Evolutionary conservation across 2,113 vertebrate species (phyloP), one percentile per base, ranked within the genome.

Genomic region (Axis porcinus): DNA sequence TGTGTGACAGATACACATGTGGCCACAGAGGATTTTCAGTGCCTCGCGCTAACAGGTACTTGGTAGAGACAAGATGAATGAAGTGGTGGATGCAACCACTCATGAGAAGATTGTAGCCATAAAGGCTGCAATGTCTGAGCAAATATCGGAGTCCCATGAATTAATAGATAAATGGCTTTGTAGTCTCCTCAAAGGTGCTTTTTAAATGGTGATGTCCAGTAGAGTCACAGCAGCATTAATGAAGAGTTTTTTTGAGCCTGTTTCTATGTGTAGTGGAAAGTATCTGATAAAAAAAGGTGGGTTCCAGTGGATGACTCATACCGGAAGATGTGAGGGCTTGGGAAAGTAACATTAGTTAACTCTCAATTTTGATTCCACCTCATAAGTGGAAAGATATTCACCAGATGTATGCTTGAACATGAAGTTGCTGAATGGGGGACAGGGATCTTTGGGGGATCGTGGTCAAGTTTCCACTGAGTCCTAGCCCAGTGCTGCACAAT

Each of bases 241-340:
- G 2, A 87, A 74, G 60, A 57, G 28, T 54, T 89, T 90, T 89
- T 94, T 87, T 76, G 85, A 52, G 3, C 30, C 47, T 91, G 25
- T 83, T 93, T 74, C 78, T 92, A 2, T 40, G 62, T 79, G 11
- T 81, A 74, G 76, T 97, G 90, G 92, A 98, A 97, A 95, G 91
- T 89, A 60, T 55, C 57, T 92, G 60, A 50, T 67, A 82, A 83
- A 81, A 81, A 45, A 78, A 54, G 23, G 52, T 85, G 30, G 45
- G 82, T 83, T 97, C 89, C n/a, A 17, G 2, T 43, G 67, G 28
- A 11, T 97, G 97, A 97, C 83, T 96, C 86, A 85, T 19, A 74
- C 7, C 1, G 25, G 81, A 92, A 47, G 62, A 60, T 58, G n/a
- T 2, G 23, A 94, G 55, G 83, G 74, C 50, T 93, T 95, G 70